Base-by-base conservation (phyloP, 1,140 invertebrate species). In the Mycetomoellerius zeteki region DNA sequence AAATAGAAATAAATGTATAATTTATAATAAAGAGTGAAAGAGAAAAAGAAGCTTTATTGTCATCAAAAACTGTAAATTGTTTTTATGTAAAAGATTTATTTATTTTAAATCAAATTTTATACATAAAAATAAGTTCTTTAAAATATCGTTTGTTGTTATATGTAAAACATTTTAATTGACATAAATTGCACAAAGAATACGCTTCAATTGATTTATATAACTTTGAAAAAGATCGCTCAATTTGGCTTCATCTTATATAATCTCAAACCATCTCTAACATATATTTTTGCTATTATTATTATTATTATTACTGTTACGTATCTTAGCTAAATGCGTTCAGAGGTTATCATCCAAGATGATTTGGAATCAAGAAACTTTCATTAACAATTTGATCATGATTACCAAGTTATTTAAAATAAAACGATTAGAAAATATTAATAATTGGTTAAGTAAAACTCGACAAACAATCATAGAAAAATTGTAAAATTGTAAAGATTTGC, bases 1-100 rank as follows among this genome's bases (percentile, higher is more conserved):
- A 78, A 64, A 30, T 77, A 77, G 37, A 60, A 14, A 33, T 76
- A 60, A 76, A 60, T 24, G 16, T n/a, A 47, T 5, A 62, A 78
- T 47, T 47, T 47, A 33, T n/a, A 56, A 73, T 56, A 73, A 73
- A 73, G 10, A 73, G 12, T 33, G 37, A 73, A 21, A 27, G 21
- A n/a, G 8, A 65, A 8, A 37, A 33, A 65, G 19, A n/a, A n/a
- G 19, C 1, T 3, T 47, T 69, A 43, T 24, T 43, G 37, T 43
- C 5, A 2, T 3, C 5, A 2, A 67, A 47, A 67, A 43, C 8
- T 43, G 8, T 43, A 43, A 43, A 69, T 3, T 69, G 2, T 43
- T 43, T 43, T 43, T 43, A 10, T 10, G 8, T 37, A 43, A 10
- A 43, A 43, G 2, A 43, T 43, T 10, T 43, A 43, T 43, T 43